Percentiles rank a stretch among this genome's conserved stretches.
phyloP scores from a whole-genome alignment of 2,888 invertebrate species.

The Nyleta sp. region DNA sequence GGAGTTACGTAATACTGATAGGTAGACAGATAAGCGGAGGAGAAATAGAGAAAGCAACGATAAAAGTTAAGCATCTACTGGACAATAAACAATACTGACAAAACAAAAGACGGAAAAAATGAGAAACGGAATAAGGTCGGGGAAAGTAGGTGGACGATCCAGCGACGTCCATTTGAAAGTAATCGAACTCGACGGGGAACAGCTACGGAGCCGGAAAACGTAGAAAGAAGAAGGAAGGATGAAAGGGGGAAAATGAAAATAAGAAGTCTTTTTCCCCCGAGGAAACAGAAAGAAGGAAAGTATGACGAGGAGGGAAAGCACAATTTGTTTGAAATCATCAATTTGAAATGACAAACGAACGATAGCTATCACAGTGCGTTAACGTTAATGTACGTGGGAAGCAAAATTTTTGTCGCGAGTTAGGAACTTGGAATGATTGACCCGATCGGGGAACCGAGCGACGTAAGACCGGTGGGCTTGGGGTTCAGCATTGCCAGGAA shows the following conservation, averaged over 20 bases:
- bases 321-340: neutral
- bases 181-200: conserved; percentile 8
- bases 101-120: conserved; percentile 33
- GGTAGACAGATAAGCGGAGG: conserved; percentile 47
- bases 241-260: conserved; percentile 4
- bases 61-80: conserved; percentile 35
- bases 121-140: conserved; percentile 48
- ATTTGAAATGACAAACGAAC: conserved; percentile 14
- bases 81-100: conserved; percentile 48
- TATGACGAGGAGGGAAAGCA: neutral
- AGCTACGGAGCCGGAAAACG: neutral
- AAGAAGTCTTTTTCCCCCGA: too few relatives aligned
- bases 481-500: too few relatives aligned
- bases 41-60: conserved; percentile 45
- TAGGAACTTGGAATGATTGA: conserved; percentile 55
- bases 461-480: conserved; percentile 55
- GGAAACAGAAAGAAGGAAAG: conserved; percentile 2
- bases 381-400: conserved; percentile 3
- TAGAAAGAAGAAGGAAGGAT: conserved; percentile 12
- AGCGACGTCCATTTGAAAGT: conserved; percentile 30
- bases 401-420: conserved; percentile 34
- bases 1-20: conserved; percentile 54
- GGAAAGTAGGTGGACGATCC: conserved; percentile 54
- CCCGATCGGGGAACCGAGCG: too few relatives aligned
- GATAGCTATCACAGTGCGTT: conserved; percentile 54